Evolutionary conservation across 2,797 vertebrate genomes (phyloP), one percentile per base, ranked within the genome.

Genomic region (Peromyscus eremicus): DNA sequence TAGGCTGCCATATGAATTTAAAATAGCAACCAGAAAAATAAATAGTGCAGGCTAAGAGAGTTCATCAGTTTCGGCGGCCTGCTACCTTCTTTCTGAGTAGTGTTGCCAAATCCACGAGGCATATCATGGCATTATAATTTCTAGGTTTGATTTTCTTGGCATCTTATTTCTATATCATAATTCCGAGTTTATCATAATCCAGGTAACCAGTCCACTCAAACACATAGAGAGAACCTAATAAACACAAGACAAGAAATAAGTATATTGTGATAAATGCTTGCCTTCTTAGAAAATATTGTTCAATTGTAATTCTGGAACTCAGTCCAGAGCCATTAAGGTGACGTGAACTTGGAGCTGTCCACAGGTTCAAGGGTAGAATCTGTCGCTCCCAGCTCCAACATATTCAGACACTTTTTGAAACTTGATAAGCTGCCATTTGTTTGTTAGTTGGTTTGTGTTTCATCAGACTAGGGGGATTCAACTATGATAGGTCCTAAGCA

Each of bases 1-100:
- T 97, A 94, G 98, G 87, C 90, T 98, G 96, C 96, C 93, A 85
- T 80, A 76, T 3, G 52, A 83, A 95, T 29, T 97, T 91, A 90
- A 97, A 97, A 92, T 32, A 95, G 37, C 25, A 57, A 55, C 34
- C 70, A 49, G 40, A 94, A 29, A 27, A 86, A 83, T 46, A 84
- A 83, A 89, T n/a, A 66, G 52, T 34, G 40, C 66, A 57, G 40
- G 43, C 34, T 71, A 55, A 94, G 43, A 43, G 60, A 91, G 80
- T 40, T 76, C 21, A n/a, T 85, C 82, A 85, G 27, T 17, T 77
- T 94, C 32, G 25, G 27, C n/a, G 43, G 2, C 66, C 83, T 84
- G 29, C n/a, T 6, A n/a, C 79, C 80, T 91, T 79, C 64, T 91
- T 88, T 60, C 80, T 85, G n/a, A 93, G 70, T 32, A 87, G 66